A percentile compares a stretch with the other conserved stretches of the same genome.
These are phyloP conservation scores for Pithys albifrons DNA, from an alignment of 2,113 vertebrate species.

Conservation along the genomic window DNA sequence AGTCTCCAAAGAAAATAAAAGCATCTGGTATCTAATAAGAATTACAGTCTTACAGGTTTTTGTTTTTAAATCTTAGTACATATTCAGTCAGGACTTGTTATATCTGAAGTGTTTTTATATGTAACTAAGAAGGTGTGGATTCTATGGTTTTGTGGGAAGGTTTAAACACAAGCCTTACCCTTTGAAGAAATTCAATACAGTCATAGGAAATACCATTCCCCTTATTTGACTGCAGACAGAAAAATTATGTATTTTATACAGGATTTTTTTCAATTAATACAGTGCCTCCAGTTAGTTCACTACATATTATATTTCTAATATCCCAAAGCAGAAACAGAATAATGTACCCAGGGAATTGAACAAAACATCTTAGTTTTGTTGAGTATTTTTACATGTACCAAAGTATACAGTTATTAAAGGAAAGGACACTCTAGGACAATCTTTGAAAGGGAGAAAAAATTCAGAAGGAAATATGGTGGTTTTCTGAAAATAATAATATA, in stretches of 20 bases:
- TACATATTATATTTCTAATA: background rate
- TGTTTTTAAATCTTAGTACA: background rate
- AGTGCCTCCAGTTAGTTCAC: background rate
- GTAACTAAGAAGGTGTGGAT: conserved; percentile 51
- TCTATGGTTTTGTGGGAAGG: background rate
- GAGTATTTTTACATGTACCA: background rate
- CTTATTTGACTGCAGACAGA: background rate
- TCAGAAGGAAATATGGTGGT: background rate
- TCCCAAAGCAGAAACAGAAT: background rate
- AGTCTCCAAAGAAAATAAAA: background rate
- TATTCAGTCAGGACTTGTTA: conserved; percentile 29
- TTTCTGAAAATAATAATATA: background rate
- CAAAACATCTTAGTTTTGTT: background rate
- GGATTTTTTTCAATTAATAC: conserved; percentile 8
- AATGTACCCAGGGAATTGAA: background rate
- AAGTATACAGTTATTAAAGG: background rate
- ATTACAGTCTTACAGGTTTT: background rate
- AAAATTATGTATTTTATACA: background rate
- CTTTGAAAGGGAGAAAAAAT: background rate
- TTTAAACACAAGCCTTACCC: background rate
- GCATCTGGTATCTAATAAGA: background rate
- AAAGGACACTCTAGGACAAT: background rate
- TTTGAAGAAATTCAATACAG: conserved; percentile 44
- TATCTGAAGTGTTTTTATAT: conserved; percentile 4
- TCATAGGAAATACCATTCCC: conserved; percentile 28